Percentiles rank a stretch among this genome's conserved stretches.
These are phyloP conservation scores for Proisotoma minuta DNA, from an alignment of 2,888 invertebrate species.

Conservation along the genomic window DNA sequence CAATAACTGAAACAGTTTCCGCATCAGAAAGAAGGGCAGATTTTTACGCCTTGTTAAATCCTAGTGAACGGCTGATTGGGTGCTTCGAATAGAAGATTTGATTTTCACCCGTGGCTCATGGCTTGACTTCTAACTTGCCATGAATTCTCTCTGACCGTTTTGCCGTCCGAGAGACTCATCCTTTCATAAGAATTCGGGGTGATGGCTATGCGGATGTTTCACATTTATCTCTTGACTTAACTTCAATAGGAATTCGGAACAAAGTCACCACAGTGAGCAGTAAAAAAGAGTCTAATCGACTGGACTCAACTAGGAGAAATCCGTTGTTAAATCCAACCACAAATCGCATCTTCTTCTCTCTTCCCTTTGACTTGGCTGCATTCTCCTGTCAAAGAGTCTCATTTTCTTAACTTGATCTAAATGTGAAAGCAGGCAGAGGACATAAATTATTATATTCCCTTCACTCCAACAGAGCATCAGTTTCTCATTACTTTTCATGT, in stretches of 20 bases:
- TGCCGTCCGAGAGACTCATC: background rate
- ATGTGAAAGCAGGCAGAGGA: no score
- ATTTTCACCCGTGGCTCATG: constrained; percentile 40
- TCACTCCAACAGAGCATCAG: no score
- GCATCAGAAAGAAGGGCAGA: constrained; percentile 40
- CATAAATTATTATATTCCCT: no score
- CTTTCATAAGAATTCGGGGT: background rate
- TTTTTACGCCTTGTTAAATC: constrained; percentile 46
- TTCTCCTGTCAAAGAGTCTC: background rate
- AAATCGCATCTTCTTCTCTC: constrained; percentile 12
- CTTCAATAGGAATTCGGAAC: background rate
- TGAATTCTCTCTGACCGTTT: background rate
- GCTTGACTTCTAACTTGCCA: constrained; percentile 1
- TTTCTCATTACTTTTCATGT: no score
- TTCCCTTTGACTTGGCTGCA: background rate
- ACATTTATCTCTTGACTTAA: constrained; percentile 5
- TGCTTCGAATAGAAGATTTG: constrained; percentile 42
- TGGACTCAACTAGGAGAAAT: constrained; percentile 5
- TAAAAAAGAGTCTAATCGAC: constrained; percentile 3
- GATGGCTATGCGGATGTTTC: constrained; percentile 10
- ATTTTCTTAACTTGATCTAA: no score
- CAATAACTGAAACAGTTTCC: no score
- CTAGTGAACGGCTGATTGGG: constrained; percentile 41
- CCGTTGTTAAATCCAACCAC: constrained; percentile 12
- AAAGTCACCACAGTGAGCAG: constrained; percentile 1